Conservation (phyloP, 2,113 vertebrate genomes). For the Tychaedon coryphoeus region DNA sequence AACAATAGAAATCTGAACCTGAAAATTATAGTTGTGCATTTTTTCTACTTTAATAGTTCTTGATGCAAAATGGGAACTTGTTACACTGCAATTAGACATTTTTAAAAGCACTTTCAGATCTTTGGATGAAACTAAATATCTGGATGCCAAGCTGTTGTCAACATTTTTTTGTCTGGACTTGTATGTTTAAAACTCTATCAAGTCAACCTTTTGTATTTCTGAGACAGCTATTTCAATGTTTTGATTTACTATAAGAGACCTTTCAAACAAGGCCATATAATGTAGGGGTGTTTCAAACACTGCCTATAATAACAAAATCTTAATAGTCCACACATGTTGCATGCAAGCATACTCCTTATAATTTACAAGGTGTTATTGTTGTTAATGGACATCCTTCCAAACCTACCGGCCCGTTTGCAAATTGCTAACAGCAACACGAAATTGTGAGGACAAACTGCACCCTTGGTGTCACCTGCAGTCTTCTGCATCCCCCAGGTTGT, state of each 20-base stretch:
- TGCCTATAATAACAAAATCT: neutral
- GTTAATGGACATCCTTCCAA: neutral
- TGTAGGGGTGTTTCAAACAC: neutral
- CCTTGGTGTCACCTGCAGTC: neutral
- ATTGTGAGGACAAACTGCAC: neutral
- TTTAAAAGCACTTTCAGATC: neutral
- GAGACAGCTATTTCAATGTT: neutral
- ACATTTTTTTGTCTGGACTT: neutral
- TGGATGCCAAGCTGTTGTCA: neutral
- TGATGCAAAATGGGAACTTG: neutral
- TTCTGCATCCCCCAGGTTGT: rapidly evolving
- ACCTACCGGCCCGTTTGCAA: neutral
- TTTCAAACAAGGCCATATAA: neutral
- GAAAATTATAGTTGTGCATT: neutral
- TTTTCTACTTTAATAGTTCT: neutral
- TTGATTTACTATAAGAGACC: neutral
- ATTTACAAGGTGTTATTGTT: neutral
- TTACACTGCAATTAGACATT: constrained; percentile 1
- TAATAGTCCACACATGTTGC: neutral
- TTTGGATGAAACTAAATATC: neutral
- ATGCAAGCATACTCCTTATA: neutral
- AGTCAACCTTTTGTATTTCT: neutral
- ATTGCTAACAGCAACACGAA: neutral
- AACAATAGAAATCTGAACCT: neutral
- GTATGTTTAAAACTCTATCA: neutral